Evolutionary conservation across 1,140 invertebrate species (phyloP), one percentile per base, ranked within the genome.

Genomic region (Drosophila ambigua): DNA sequence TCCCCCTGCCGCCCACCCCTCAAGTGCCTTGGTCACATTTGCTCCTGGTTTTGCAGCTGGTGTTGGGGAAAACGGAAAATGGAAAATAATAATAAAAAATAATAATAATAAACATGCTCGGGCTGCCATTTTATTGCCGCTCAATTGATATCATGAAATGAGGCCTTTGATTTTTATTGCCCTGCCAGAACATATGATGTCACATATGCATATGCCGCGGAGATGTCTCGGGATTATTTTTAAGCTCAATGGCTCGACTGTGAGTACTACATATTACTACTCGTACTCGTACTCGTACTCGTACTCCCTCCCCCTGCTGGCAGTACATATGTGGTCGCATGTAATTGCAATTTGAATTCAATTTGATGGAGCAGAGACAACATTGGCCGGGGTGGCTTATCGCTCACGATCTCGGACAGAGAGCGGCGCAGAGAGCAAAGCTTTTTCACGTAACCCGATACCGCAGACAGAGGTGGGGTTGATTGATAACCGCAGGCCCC

Each of bases 151-250:
- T 71, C 74, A 75, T 66, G 66, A 91, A 91, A 91, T 91, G 80
- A 91, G 80, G 79, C 66, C 82, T 89, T 91, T 90, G 78, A 89
- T 89, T 91, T 91, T 91, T 91, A 91, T 91, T 91, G 75, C 87
- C 43, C 31, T 62, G 43, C 35, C 72, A 53, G 44, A 90, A 88
- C 89, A 91, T 91, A 91, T 91, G 89, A 89, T 90, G 88, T 82
- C 83, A 59, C 49, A 41, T 39, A 46, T 28, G 28, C 28, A 65
- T 51, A 62, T 31, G 28, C 16, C 16, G 24, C 45, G 62, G 46
- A 58, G 71, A 62, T 63, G 54, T 46, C 53, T 45, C 45, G 69
- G 82, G 78, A 73, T 85, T 87, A 81, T 74, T 77, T 84, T 60
- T 75, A 75, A 75, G 72, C 61, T 28, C 39, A 54, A 26, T 26